Percentiles rank a stretch among this genome's conserved stretches.
phyloP scores from a whole-genome alignment of 2,113 vertebrate genomes.

The Neofelis nebulosa region DNA sequence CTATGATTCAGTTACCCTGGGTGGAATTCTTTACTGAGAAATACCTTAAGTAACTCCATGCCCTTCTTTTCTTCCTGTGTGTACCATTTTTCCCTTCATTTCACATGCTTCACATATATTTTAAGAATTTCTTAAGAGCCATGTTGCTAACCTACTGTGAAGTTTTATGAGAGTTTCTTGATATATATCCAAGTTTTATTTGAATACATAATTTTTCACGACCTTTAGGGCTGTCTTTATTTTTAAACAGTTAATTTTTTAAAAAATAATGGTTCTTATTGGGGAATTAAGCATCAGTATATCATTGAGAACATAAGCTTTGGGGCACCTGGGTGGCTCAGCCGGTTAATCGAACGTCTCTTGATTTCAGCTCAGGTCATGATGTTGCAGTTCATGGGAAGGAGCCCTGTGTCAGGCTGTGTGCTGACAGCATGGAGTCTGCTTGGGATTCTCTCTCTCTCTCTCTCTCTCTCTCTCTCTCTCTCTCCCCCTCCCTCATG shows the following conservation, averaged over 20 bases:
- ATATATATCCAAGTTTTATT: constrained; percentile 28
- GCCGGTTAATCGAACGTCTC: too few species aligned
- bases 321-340: too few species aligned
- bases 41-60: neutral
- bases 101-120: neutral
- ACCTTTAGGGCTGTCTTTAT: neutral
- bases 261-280: neutral
- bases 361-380: too few species aligned
- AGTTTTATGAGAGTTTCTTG: neutral
- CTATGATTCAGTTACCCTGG: neutral
- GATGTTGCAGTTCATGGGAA: too few species aligned
- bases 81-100: neutral
- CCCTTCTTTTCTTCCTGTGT: neutral
- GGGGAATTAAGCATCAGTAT: neutral
- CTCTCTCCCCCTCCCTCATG: too few species aligned
- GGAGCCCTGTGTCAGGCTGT: too few species aligned
- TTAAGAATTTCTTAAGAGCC: constrained; percentile 9
- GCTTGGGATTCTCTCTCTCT: too few species aligned
- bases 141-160: neutral
- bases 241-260: constrained; percentile 23
- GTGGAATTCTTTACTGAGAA: neutral
- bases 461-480: too few species aligned
- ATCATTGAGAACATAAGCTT: neutral
- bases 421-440: too few species aligned
- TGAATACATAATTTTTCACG: neutral